Percentiles rank a stretch among this genome's conserved stretches.
Conservation (phyloP, 2,888 invertebrate species). For the Dione vanillae region DNA sequence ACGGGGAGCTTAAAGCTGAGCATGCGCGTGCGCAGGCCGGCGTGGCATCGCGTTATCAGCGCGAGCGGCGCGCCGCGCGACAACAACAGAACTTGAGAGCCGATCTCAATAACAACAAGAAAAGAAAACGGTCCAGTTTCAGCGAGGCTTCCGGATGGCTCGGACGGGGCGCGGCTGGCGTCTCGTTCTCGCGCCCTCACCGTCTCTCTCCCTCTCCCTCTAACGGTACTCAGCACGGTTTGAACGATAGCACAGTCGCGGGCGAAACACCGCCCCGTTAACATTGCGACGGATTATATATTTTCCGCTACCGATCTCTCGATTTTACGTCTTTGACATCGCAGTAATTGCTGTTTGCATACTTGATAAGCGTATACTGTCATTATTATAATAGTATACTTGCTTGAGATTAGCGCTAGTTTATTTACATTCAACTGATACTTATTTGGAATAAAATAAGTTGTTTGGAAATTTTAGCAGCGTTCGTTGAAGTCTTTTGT, state of each 20-base stretch:
- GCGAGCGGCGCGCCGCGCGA: constrained; percentile 79
- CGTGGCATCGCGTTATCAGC: constrained; percentile 83
- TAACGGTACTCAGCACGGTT: constrained; percentile 72
- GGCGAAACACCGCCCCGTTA: constrained; percentile 70
- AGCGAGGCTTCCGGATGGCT: constrained; percentile 84
- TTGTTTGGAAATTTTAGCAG: not conserved
- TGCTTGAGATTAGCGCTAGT: constrained; percentile 5
- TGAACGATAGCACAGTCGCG: constrained; percentile 81
- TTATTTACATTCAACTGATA: constrained; percentile 15
- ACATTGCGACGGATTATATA: constrained; percentile 46
- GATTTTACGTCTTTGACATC: constrained; percentile 65
- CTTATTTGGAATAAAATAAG: constrained; percentile 11
- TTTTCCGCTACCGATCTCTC: constrained; percentile 51
- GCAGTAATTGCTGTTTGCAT: constrained; percentile 43
- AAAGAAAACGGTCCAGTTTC: constrained; percentile 85
- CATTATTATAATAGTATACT: constrained; percentile 28
- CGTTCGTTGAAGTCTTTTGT: constrained; percentile 71
- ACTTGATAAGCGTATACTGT: constrained; percentile 38
- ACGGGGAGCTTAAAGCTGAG: constrained; percentile 75
- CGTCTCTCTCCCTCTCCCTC: constrained; percentile 74
- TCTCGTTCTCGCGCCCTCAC: constrained; percentile 66
- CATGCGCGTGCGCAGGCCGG: constrained; percentile 78
- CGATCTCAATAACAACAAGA: constrained; percentile 85
- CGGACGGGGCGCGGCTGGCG: constrained; percentile 72
- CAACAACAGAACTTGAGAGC: constrained; percentile 83